Evolutionary conservation across 2,113 vertebrate species (phyloP).

Genomic region (Brachypodius melanocephalos): DNA sequence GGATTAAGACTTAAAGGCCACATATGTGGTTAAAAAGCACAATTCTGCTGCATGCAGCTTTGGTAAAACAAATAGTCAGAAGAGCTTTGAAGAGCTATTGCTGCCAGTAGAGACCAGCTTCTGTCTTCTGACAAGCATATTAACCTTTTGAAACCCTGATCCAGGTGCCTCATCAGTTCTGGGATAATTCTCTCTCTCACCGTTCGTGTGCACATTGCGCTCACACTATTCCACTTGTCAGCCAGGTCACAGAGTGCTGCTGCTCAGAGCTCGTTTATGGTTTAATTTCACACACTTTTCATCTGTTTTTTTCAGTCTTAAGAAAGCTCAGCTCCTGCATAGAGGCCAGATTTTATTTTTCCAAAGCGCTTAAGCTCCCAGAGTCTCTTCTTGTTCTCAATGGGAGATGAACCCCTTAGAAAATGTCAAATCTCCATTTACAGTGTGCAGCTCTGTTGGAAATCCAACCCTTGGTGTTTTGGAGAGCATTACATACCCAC

Average conservation of each 20-base stretch:
- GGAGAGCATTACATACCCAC: not conserved
- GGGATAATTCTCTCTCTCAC: not conserved
- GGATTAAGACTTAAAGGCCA: not conserved
- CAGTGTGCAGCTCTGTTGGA: not conserved
- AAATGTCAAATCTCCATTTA: slow-evolving; percentile 24
- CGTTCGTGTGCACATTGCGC: fast-evolving
- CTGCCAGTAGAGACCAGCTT: not conserved
- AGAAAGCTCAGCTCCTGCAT: not conserved
- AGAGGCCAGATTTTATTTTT: not conserved
- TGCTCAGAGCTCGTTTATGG: not conserved
- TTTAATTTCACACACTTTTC: slow-evolving; percentile 14
- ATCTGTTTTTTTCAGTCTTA: not conserved
- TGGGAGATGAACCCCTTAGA: not conserved
- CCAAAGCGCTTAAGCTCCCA: not conserved
- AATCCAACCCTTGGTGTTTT: not conserved
- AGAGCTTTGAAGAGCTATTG: not conserved
- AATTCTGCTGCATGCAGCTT: not conserved
- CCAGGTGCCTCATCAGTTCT: not conserved
- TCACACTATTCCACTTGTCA: not conserved
- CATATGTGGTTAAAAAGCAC: not conserved
- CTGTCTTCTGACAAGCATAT: not conserved
- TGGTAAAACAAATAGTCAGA: slow-evolving; percentile 14
- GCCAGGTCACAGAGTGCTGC: not conserved
- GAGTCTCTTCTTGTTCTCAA: not conserved
- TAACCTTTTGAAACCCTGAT: slow-evolving; percentile 11